A percentile compares a stretch with the other conserved stretches of the same genome.
Conservation (phyloP, 2,113 vertebrate genomes). For the Actenoides lindsayi region DNA sequence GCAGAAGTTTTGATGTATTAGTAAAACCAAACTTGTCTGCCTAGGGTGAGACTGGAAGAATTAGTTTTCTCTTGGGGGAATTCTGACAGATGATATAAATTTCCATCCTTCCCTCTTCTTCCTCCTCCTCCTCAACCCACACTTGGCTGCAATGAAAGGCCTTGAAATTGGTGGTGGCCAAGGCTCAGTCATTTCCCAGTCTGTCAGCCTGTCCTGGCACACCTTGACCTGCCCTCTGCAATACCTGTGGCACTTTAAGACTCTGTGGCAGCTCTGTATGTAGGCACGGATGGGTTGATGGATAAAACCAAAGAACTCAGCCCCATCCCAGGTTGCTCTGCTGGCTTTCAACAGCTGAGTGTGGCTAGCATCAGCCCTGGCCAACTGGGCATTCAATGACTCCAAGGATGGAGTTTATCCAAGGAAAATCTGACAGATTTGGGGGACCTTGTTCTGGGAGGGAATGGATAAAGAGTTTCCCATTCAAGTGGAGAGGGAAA, state of each 20-base stretch:
- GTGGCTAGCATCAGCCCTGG: rapidly evolving
- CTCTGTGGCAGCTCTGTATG: neutral
- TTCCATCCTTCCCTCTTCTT: neutral
- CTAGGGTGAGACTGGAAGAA: neutral
- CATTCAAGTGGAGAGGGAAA: neutral
- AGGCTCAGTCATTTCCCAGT: neutral
- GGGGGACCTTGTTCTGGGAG: neutral
- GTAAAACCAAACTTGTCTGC: neutral
- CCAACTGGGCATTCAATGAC: neutral
- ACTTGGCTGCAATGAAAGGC: neutral
- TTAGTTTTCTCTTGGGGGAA: neutral
- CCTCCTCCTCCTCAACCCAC: neutral
- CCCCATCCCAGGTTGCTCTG: neutral
- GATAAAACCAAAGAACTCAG: neutral
- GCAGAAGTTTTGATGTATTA: conserved; percentile 12
- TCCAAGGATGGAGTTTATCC: neutral
- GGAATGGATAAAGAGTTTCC: neutral
- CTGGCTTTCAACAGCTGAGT: neutral
- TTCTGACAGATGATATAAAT: neutral
- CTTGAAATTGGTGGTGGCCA: neutral
- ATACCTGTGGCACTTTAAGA: neutral
- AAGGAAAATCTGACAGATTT: neutral
- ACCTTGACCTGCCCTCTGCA: neutral
- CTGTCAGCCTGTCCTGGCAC: neutral
- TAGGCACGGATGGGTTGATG: neutral